phyloP scores from a whole-genome alignment of 2,797 vertebrate genomes.

The Phylloscopus collybita region DNA sequence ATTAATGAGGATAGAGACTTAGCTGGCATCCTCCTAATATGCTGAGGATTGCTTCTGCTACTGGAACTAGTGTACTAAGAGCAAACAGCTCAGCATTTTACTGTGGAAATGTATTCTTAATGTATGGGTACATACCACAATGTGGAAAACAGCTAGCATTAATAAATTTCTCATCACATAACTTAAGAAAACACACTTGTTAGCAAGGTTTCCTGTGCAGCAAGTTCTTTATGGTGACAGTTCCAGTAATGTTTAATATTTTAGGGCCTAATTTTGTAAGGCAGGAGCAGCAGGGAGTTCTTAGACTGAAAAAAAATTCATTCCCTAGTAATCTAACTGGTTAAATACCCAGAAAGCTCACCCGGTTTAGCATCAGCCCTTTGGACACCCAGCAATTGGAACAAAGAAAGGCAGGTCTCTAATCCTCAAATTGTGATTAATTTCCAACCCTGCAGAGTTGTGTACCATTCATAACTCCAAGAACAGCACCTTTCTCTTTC shows the following conservation, averaged over 20 bases:
- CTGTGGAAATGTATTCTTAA: background rate
- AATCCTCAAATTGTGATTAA: constrained; percentile 23
- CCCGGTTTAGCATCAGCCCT: background rate
- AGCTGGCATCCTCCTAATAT: background rate
- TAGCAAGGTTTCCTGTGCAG: constrained; percentile 7
- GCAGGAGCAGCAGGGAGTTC: background rate
- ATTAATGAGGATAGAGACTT: background rate
- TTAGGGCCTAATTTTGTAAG: background rate
- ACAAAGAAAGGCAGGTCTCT: constrained; percentile 1
- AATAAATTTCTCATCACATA: background rate
- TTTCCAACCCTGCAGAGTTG: background rate
- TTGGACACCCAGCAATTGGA: constrained; percentile 10
- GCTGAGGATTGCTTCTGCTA: background rate
- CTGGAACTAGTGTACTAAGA: background rate
- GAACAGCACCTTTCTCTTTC: background rate
- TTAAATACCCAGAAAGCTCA: constrained; percentile 5
- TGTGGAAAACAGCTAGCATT: background rate
- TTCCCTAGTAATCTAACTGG: background rate
- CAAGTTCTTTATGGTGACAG: background rate
- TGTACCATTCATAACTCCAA: background rate
- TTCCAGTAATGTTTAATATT: background rate
- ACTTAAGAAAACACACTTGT: background rate
- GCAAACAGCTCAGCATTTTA: background rate
- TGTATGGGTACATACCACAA: background rate
- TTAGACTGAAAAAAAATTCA: background rate